Evolutionary conservation across 2,888 invertebrate genomes (phyloP), one percentile per base, ranked within the genome.

Genomic region (Brachyptera putata): DNA sequence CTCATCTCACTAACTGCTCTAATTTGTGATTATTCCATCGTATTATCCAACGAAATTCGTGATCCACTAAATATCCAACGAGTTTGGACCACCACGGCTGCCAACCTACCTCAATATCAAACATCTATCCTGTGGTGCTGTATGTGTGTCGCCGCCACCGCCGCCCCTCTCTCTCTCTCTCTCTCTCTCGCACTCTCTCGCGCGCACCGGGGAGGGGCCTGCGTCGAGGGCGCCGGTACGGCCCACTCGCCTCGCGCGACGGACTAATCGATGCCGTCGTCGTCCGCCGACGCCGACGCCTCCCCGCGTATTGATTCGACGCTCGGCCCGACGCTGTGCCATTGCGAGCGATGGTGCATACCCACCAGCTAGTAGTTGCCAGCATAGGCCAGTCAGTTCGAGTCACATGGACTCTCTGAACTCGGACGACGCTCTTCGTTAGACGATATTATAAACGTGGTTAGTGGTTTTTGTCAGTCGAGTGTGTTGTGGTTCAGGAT

Each of bases 391-490:
- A 49, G 14, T 50, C 25, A 18, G 50, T 14, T 36, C 48, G 50
- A 30, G 60, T 24, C 16, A 34, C 55, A 39, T 60, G 61, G 46
- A 50, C 61, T 11, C 39, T 21, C 41, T 4, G 37, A 66, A 59
- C 63, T 63, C 64, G 65, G 64, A 64, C 61, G 56, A 55, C 59
- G 58, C 60, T 62, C 63, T 67, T 68, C 69, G 69, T 68, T 68
- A 65, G 68, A 68, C 65, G n/a, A n/a, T n/a, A n/a, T n/a, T n/a
- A n/a, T n/a, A n/a, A n/a, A n/a, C n/a, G n/a, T n/a, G n/a, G n/a
- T n/a, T n/a, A n/a, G n/a, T n/a, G n/a, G n/a, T n/a, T n/a, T n/a
- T n/a, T n/a, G n/a, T n/a, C n/a, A n/a, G n/a, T n/a, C n/a, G n/a
- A n/a, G n/a, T n/a, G n/a, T n/a, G n/a, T n/a, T n/a, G n/a, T n/a